Evolutionary conservation across 2,888 invertebrate genomes (phyloP).

Genomic region (Parapristionchus giblindavisi): DNA sequence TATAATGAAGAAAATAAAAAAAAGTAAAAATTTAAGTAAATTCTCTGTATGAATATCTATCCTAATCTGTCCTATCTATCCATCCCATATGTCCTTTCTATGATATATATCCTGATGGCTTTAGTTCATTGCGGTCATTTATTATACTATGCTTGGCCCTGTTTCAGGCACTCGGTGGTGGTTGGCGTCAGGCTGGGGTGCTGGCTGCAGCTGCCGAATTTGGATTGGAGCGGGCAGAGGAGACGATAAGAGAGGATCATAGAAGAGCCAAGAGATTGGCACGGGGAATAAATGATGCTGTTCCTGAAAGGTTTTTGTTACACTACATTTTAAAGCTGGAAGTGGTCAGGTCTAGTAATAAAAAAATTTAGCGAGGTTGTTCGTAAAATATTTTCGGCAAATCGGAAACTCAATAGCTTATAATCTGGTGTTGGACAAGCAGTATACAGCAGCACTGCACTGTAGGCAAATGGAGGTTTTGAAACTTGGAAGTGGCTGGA

Average conservation of each 20-base stretch:
- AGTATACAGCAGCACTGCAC: no score
- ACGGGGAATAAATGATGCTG: conserved; percentile 47
- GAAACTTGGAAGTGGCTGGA: no score
- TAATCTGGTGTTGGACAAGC: no score
- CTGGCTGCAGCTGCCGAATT: conserved; percentile 88
- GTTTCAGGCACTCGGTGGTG: conserved; percentile 87
- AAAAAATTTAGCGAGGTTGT: not conserved
- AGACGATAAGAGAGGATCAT: conserved; percentile 82
- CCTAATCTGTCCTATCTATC: no score
- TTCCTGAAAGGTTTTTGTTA: not conserved
- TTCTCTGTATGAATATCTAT: no score
- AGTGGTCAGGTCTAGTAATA: not conserved
- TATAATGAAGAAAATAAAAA: no score
- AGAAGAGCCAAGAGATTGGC: conserved; percentile 65
- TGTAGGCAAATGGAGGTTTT: no score
- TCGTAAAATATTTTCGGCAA: no score
- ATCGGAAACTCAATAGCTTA: no score
- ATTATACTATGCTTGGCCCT: not conserved
- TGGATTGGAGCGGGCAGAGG: conserved; percentile 80
- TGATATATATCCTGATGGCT: not conserved
- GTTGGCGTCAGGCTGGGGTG: conserved; percentile 90
- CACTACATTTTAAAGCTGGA: no score
- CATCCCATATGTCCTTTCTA: no score
- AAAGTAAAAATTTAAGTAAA: no score
- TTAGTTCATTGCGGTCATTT: not conserved